A percentile compares a stretch with the other conserved stretches of the same genome.
These are phyloP conservation scores for Euborellia annulipes DNA, from an alignment of 1,140 invertebrate genomes.

Conservation along the genomic window DNA sequence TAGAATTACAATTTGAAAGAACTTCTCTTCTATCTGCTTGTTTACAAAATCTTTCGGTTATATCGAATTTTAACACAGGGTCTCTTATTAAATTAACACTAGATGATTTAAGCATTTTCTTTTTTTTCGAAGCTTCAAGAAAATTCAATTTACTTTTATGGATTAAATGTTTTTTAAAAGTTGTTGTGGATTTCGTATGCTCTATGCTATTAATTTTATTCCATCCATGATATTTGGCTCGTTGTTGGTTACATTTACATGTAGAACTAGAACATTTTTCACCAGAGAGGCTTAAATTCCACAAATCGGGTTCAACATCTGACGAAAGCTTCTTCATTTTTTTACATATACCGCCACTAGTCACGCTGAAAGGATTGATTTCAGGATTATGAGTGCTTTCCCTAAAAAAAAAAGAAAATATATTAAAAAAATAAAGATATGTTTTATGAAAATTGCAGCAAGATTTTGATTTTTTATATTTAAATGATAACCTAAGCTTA, in stretches of 20 bases:
- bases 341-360: no score
- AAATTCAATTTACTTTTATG: conserved; percentile 6
- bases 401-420: no score
- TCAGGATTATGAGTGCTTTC: no score
- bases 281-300: conserved; percentile 2
- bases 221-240: not conserved
- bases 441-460: no score
- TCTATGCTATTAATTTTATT: not conserved
- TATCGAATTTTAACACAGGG: conserved; percentile 4
- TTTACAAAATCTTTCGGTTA: not conserved
- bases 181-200: not conserved
- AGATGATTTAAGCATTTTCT: not conserved
- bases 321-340: not conserved
- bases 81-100: conserved; percentile 5
- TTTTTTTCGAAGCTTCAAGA: not conserved
- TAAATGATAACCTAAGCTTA: no score
- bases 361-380: no score
- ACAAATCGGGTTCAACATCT: conserved; percentile 1
- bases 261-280: conserved; percentile 7
- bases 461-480: no score
- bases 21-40: not conserved
- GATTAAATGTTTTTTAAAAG: conserved; percentile 4
- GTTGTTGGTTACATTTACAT: conserved; percentile 5
- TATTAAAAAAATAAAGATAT: no score
- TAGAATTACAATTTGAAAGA: not conserved